phyloP scores from a whole-genome alignment of 1,140 invertebrate genomes.

The Bombus cullumanus region DNA sequence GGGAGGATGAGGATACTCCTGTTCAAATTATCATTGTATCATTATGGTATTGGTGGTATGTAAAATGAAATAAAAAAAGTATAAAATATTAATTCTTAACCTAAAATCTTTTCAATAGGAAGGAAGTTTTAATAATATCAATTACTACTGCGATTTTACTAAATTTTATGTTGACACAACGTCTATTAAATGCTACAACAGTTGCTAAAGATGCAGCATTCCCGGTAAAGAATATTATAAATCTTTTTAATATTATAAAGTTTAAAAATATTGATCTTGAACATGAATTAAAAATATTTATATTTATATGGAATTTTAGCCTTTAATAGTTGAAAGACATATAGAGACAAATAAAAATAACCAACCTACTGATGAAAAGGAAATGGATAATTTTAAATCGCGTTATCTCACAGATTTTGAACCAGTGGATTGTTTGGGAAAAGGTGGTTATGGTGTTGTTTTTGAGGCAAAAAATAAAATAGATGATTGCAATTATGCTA shows the following conservation, averaged over 20 bases:
- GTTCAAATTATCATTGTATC: slow-evolving; percentile 86
- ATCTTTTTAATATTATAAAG: slow-evolving; percentile 19
- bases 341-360: slow-evolving; percentile 75
- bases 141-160: slow-evolving; percentile 85
- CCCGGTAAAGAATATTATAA: slow-evolving; percentile 57
- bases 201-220: slow-evolving; percentile 67
- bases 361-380: slow-evolving; percentile 57
- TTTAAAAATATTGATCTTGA: not conserved
- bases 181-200: slow-evolving; percentile 70
- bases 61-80: slow-evolving; percentile 46
- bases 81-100: slow-evolving; percentile 19
- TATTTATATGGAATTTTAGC: slow-evolving; percentile 53
- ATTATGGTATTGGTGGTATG: slow-evolving; percentile 91
- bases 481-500: slow-evolving; percentile 96
- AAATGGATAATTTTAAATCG: slow-evolving; percentile 83
- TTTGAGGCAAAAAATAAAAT: slow-evolving; percentile 98
- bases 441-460: slow-evolving; percentile 98
- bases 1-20: slow-evolving; percentile 80
- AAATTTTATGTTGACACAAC: slow-evolving; percentile 84
- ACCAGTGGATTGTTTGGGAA: slow-evolving; percentile 91
- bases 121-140: slow-evolving; percentile 89
- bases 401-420: slow-evolving; percentile 95
- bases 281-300: slow-evolving; percentile 16
- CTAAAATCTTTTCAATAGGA: slow-evolving; percentile 82
- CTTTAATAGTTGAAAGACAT: slow-evolving; percentile 79